These are phyloP conservation scores for Caenorhabditis brenneri DNA, from an alignment of 1,140 invertebrate species.

Conservation along the genomic window DNA sequence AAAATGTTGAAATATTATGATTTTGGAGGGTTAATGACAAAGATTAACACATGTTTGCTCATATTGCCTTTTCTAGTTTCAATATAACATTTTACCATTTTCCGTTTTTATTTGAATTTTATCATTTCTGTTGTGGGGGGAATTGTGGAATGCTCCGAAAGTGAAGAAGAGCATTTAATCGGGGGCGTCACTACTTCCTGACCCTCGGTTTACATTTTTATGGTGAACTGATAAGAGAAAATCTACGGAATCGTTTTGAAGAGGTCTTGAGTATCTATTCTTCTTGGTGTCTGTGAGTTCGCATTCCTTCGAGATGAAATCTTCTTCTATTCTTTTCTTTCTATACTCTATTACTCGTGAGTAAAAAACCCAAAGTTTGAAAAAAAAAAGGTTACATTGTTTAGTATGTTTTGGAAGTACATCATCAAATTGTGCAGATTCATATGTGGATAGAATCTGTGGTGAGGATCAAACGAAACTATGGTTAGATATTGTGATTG, in stretches of 20 bases:
- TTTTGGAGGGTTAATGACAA: no score
- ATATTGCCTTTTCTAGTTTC: background rate
- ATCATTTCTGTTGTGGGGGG: background rate
- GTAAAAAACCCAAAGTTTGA: background rate
- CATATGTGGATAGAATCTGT: background rate
- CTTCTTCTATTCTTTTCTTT: background rate
- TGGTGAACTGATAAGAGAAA: background rate
- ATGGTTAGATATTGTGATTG: background rate
- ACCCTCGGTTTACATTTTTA: background rate
- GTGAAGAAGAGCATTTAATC: background rate
- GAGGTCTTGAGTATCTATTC: background rate
- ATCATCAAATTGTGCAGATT: background rate
- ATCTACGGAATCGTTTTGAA: background rate
- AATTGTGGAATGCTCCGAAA: background rate
- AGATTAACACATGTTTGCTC: no score
- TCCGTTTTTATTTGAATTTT: background rate
- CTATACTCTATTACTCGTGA: background rate
- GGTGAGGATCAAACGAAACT: conserved; percentile 1
- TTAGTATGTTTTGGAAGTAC: background rate
- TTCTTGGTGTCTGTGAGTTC: background rate
- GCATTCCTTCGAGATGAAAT: background rate
- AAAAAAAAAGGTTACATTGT: background rate
- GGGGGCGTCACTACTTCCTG: background rate
- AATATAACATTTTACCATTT: background rate
- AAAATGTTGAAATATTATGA: no score